Evolutionary conservation across 92 coral and sea anemone species (phyloP).

Genomic region (Actinernus sp.): DNA sequence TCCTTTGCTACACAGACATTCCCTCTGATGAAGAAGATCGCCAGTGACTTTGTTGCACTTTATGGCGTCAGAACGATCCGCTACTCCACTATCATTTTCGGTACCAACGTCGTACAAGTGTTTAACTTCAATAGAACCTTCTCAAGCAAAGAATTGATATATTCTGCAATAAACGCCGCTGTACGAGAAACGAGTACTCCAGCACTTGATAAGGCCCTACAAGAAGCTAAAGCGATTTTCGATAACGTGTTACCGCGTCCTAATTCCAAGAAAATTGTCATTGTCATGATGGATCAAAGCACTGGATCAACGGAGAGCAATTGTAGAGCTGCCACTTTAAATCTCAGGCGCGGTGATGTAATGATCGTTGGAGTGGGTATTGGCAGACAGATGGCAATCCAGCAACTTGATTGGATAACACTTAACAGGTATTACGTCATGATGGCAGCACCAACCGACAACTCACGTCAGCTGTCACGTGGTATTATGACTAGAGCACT

Average conservation of each 20-base stretch:
- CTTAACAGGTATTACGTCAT: slow-evolving; percentile 19
- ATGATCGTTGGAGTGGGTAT: slow-evolving; percentile 8
- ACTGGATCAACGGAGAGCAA: not conserved
- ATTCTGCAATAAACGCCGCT: slow-evolving; percentile 7
- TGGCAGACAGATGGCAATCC: slow-evolving; percentile 10
- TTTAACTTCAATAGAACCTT: slow-evolving; percentile 1
- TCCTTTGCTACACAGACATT: slow-evolving; percentile 3
- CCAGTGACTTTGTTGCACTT: slow-evolving; percentile 27
- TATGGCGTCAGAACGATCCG: no score
- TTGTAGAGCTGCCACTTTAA: not conserved
- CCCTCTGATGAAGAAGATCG: slow-evolving; percentile 10
- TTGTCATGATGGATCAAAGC: slow-evolving; percentile 23
- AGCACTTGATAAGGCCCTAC: slow-evolving; percentile 18
- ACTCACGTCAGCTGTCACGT: slow-evolving; percentile 7
- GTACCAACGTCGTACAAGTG: not conserved
- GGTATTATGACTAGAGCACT: slow-evolving; percentile 37
- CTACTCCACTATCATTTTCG: slow-evolving; percentile 11
- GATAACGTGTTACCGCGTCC: slow-evolving; percentile 16
- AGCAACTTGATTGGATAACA: slow-evolving; percentile 19
- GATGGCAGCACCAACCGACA: slow-evolving; percentile 20
- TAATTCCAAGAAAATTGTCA: slow-evolving; percentile 3
- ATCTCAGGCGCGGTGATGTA: slow-evolving; percentile 3
- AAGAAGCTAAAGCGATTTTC: slow-evolving; percentile 3
- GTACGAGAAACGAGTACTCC: slow-evolving; percentile 18
- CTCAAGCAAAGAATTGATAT: slow-evolving; percentile 2